Percentiles rank a stretch among this genome's conserved stretches.
Evolutionary conservation across 1,140 invertebrate genomes (phyloP).

Genomic region (Dryas iulia): DNA sequence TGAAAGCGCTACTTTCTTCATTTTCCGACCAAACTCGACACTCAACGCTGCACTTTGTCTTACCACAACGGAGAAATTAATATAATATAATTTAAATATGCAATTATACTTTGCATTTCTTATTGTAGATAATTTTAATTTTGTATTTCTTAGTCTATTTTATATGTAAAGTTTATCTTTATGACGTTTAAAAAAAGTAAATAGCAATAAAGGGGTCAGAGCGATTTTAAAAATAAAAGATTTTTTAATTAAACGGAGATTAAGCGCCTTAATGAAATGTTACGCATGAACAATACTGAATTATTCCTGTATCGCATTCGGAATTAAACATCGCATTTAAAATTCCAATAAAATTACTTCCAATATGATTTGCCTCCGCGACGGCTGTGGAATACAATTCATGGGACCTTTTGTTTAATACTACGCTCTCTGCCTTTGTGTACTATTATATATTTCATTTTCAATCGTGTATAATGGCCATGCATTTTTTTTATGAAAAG

Average conservation of each 20-base stretch:
- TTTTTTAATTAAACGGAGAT: neutral
- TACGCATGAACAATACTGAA: conserved; percentile 21
- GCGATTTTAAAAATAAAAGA: neutral
- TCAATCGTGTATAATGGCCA: neutral
- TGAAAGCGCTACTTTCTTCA: too few relatives aligned
- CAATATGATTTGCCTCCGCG: conserved; percentile 10
- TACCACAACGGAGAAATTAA: too few relatives aligned
- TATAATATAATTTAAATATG: too few relatives aligned
- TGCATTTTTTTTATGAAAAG: neutral
- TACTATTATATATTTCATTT: neutral
- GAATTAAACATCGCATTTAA: conserved; percentile 21
- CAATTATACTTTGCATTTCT: too few relatives aligned
- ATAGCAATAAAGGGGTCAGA: neutral
- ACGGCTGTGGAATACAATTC: neutral
- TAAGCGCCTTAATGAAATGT: conserved; percentile 5
- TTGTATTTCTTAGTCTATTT: too few relatives aligned
- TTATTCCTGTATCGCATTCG: conserved; percentile 18
- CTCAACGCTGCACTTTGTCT: too few relatives aligned
- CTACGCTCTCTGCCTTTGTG: neutral
- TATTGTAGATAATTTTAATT: too few relatives aligned
- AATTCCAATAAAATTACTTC: conserved; percentile 22
- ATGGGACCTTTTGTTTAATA: neutral
- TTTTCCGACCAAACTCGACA: too few relatives aligned
- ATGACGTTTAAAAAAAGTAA: neutral
- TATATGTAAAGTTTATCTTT: neutral